Evolutionary conservation across 1,140 invertebrate genomes (phyloP).

Genomic region (Microplitis demolitor): DNA sequence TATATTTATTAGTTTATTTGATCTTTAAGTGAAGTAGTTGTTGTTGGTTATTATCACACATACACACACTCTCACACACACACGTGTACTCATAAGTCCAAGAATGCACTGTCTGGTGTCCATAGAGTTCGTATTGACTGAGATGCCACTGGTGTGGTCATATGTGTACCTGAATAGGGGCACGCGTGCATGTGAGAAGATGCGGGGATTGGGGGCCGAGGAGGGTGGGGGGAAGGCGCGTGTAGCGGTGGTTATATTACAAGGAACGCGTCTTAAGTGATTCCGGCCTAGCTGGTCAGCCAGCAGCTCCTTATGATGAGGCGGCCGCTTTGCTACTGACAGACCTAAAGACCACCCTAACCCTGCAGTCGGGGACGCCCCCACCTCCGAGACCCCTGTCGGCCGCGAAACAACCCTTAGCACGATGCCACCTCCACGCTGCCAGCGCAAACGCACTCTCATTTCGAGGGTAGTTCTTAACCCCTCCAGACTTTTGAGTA

Average conservation of each 20-base stretch:
- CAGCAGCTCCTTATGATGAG: constrained; percentile 62
- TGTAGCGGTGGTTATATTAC: constrained; percentile 50
- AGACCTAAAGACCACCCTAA: constrained; percentile 61
- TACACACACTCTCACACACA: not conserved
- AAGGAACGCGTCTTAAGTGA: constrained; percentile 61
- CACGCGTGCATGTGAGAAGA: not conserved
- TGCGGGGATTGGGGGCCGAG: constrained; percentile 18
- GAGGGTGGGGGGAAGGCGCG: constrained; percentile 39
- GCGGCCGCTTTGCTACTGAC: constrained; percentile 63
- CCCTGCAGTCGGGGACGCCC: constrained; percentile 46
- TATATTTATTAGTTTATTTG: not conserved
- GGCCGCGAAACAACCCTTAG: constrained; percentile 47
- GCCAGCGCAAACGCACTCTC: constrained; percentile 57
- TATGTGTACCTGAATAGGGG: constrained; percentile 26
- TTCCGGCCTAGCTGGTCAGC: constrained; percentile 58
- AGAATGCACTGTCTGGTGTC: constrained; percentile 12
- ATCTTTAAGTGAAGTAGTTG: not conserved
- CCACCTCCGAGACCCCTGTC: constrained; percentile 22
- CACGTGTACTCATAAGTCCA: constrained; percentile 28
- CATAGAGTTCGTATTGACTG: constrained; percentile 10
- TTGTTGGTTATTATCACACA: not conserved
- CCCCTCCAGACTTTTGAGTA: constrained; percentile 44
- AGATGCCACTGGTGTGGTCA: constrained; percentile 20
- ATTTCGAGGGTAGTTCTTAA: constrained; percentile 57
- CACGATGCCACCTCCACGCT: constrained; percentile 57